Conservation (phyloP, 53 echinoderm and acorn worm genomes). For the Arbacia lixula region DNA sequence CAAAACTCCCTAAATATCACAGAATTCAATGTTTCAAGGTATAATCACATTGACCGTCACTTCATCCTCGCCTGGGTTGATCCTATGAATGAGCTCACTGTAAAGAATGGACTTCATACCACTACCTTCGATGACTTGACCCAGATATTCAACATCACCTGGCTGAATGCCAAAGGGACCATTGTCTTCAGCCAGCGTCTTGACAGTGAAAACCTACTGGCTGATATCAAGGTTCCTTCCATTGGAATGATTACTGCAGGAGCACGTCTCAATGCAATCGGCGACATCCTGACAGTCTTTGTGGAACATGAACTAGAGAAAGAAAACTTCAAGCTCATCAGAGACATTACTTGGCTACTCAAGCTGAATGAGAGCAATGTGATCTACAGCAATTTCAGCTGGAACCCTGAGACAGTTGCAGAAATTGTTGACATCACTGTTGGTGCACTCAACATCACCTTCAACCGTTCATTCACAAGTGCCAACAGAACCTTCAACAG, state of each 20-base stretch:
- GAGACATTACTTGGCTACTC: conserved; percentile 73
- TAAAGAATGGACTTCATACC: conserved; percentile 2
- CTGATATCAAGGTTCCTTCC: conserved; percentile 33
- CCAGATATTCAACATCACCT: conserved; percentile 4
- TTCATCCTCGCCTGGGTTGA: conserved; percentile 1
- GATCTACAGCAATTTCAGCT: conserved; percentile 92
- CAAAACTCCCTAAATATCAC: background rate
- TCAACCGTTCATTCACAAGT: conserved; percentile 57
- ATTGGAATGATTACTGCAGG: conserved; percentile 31
- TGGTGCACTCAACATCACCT: conserved; percentile 64
- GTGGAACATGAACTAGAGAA: conserved; percentile 58
- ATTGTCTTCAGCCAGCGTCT: conserved; percentile 26
- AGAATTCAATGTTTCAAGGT: background rate
- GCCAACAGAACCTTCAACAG: conserved; percentile 67
- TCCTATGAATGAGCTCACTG: background rate
- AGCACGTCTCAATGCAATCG: conserved; percentile 49
- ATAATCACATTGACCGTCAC: background rate
- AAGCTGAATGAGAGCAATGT: conserved; percentile 86
- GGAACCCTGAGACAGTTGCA: conserved; percentile 82
- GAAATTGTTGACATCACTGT: conserved; percentile 50
- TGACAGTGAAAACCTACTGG: conserved; percentile 49
- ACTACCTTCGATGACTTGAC: background rate
- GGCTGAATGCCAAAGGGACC: conserved; percentile 28
- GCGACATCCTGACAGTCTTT: conserved; percentile 45
- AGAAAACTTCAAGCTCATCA: conserved; percentile 62